phyloP scores from a whole-genome alignment of 2,797 vertebrate species.

The Phyllotis vaccarum region DNA sequence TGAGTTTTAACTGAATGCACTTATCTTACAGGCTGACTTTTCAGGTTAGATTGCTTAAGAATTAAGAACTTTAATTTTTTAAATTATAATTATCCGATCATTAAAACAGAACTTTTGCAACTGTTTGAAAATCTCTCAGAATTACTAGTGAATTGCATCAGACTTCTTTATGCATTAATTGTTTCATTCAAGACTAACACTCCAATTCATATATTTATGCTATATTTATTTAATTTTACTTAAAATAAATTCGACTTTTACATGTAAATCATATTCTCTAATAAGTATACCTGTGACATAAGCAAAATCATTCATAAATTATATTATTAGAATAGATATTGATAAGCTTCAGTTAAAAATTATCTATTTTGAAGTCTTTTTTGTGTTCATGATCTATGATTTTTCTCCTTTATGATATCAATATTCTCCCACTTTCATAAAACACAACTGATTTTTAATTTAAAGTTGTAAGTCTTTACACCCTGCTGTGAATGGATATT shows the following conservation, averaged over 20 bases:
- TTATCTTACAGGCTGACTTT: background rate
- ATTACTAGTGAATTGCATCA: background rate
- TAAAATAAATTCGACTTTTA: background rate
- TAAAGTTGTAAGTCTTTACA: slow-evolving; percentile 39
- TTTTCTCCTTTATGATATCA: slow-evolving; percentile 22
- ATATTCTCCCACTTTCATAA: background rate
- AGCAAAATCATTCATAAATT: background rate
- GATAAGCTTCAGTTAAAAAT: background rate
- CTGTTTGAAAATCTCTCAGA: background rate
- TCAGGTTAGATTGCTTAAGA: background rate
- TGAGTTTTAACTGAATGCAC: too few species aligned
- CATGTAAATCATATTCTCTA: background rate
- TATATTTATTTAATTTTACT: background rate
- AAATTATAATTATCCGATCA: background rate
- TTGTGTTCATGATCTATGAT: background rate
- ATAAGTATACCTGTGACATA: background rate
- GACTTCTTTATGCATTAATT: background rate
- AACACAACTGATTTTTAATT: slow-evolving; percentile 38
- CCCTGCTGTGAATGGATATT: slow-evolving; percentile 56
- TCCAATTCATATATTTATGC: background rate
- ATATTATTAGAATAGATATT: background rate
- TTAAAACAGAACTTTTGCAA: background rate
- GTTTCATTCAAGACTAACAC: background rate
- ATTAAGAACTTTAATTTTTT: background rate
- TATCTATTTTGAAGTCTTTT: background rate